Evolutionary conservation across 2,888 invertebrate species (phyloP).

Genomic region (Muschampia plurimacula): DNA sequence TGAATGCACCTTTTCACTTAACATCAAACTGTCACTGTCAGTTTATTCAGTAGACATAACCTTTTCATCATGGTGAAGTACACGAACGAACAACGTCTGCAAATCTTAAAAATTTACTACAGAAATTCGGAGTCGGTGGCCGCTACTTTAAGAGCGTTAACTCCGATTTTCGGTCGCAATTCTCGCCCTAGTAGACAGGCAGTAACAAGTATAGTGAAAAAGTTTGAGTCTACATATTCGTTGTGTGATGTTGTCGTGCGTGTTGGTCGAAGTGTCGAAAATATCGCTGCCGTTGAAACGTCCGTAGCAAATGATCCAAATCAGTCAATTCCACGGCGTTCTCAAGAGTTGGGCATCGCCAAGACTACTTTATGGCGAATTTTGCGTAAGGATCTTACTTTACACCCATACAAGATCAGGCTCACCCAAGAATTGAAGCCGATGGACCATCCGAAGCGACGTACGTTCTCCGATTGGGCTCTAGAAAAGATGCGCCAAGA

Average conservation of each 20-base stretch:
- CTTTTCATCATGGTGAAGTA: constrained; percentile 12
- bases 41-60: constrained; percentile 33
- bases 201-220: too few species aligned
- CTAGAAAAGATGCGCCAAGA: not conserved
- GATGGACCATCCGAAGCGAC: constrained; percentile 17
- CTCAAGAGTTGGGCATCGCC: not conserved
- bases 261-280: not conserved
- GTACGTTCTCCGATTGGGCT: not conserved
- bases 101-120: constrained; percentile 35
- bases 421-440: constrained; percentile 24
- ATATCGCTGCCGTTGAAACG: not conserved
- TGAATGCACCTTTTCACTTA: not conserved
- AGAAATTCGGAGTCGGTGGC: constrained; percentile 36
- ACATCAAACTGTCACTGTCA: constrained; percentile 24
- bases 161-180: constrained; percentile 31
- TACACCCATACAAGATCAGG: constrained; percentile 33
- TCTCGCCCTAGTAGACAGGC: too few species aligned
- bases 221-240: too few species aligned
- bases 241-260: too few species aligned
- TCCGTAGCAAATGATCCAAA: not conserved
- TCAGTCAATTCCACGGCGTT: not conserved
- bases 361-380: constrained; percentile 2
- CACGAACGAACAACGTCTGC: constrained; percentile 26
- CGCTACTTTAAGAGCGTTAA: constrained; percentile 35
- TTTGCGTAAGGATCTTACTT: constrained; percentile 30